These are phyloP conservation scores for Neodiprion pinetum DNA, from an alignment of 1,140 invertebrate species.

Conservation along the genomic window DNA sequence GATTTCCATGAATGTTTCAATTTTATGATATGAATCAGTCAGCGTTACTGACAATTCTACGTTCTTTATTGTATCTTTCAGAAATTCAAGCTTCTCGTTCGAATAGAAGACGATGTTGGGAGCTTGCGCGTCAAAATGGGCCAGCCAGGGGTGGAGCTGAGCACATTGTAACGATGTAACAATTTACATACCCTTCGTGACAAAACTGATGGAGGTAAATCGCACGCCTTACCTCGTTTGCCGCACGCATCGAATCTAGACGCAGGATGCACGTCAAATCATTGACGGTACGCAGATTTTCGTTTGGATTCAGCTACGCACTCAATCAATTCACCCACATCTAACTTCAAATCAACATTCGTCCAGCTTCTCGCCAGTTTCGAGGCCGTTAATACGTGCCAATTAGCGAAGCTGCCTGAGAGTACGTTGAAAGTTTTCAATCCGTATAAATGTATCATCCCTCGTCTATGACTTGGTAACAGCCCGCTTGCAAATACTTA, in stretches of 20 bases:
- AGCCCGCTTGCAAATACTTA: slow-evolving; percentile 33
- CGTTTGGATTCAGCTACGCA: neutral
- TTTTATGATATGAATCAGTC: too few species aligned
- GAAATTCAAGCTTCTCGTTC: slow-evolving; percentile 82
- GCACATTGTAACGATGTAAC: slow-evolving; percentile 38
- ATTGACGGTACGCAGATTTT: neutral
- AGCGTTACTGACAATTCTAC: neutral
- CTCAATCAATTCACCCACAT: slow-evolving; percentile 10
- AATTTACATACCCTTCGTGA: slow-evolving; percentile 17
- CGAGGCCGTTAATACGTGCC: slow-evolving; percentile 21
- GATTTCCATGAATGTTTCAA: too few species aligned
- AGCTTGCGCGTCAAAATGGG: slow-evolving; percentile 77
- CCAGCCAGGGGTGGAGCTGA: slow-evolving; percentile 48
- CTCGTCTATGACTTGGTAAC: neutral
- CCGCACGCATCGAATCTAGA: neutral
- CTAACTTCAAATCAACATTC: slow-evolving; percentile 12
- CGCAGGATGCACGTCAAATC: neutral
- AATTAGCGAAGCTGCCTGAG: slow-evolving; percentile 16
- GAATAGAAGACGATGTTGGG: slow-evolving; percentile 82
- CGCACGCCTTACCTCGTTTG: neutral
- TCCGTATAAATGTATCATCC: neutral
- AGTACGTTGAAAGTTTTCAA: slow-evolving; percentile 21
- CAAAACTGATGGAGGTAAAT: slow-evolving; percentile 1
- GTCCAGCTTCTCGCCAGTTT: slow-evolving; percentile 17
- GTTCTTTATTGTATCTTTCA: slow-evolving; percentile 52